Base-by-base conservation (phyloP, 2,797 vertebrate genomes). In the Trichosurus vulpecula region DNA sequence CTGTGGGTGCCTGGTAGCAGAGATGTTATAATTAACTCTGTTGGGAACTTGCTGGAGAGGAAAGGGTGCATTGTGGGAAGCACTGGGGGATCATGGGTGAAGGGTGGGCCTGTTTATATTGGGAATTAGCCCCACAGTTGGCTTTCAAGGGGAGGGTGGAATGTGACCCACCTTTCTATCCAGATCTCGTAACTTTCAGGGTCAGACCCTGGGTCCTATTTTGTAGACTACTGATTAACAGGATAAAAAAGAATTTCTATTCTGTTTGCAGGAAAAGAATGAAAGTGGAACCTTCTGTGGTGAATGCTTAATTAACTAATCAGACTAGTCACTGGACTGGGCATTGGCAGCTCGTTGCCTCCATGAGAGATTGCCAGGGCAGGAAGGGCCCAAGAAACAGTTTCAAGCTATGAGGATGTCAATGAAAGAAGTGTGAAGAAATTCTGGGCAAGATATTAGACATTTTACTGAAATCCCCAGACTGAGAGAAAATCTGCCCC, bases 401-500 rank as follows among this genome's bases (percentile, higher is more conserved):
- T 91, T 94, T 96, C 90, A 55, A 52, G 5, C 51, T 93, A 41
- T 61, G 54, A 56, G n/a, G 90, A 30, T 52, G 47, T 95, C 58
- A 91, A 57, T 61, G 92, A 89, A 93, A 93, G 92, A 19, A 12
- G 66, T 51, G 53, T 95, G 90, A 89, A 94, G 93, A 94, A 95
- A 93, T 92, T 47, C 95, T 94, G 19, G 31, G 9, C 52, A 93
- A 11, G 35, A 30, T 53, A 94, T 96, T 54, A 95, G 90, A 91
- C 6, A 92, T 92, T 96, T 96, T 96, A n/a, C 81, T 96, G 47
- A 93, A 95, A 96, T 90, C 52, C 90, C 87, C 61, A 92, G 87
- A 90, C 92, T 58, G 25, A 52, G 30, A 92, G 51, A 61, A 95
- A 90, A 94, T 29, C 19, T 61, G 52, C 31, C 93, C 91, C 90